Base-by-base conservation (phyloP, 2,797 vertebrate species). In the Anolis apletophallus region DNA sequence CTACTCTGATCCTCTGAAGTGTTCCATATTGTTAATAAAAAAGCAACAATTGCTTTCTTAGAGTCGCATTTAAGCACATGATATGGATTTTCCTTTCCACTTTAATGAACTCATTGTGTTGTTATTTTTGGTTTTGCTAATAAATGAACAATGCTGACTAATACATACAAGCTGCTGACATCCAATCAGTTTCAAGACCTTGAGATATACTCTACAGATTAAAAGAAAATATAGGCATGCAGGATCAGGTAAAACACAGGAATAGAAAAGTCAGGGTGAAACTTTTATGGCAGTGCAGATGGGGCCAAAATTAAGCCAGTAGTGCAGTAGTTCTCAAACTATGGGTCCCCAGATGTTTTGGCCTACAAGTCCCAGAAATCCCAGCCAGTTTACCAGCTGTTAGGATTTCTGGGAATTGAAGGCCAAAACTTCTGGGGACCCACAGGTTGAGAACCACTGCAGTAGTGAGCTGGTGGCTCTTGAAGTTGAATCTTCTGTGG, bases 1-100 rank as follows among this genome's bases (percentile, higher is more conserved):
- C n/a, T 91, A 52, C 13, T 29, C 29, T 80, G 13, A 1, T 8
- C 84, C 80, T 46, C 54, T 59, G 8, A 29, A 32, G 64, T 90
- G 52, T 91, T 91, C 83, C 83, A 77, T 88, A 85, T 80, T 87
- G 81, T 32, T 61, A 0, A 52, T 86, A 76, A 87, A 92, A n/a
- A 8, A 86, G 0, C 55, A 59, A 83, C 16, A 21, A 80, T 87
- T 89, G 88, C 23, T 80, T 54, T 26, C 74, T 81, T 83, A 83
- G 82, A 40, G 23, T 84, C 83, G 86, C n/a, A 82, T 61, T 21
- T 90, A 72, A 88, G 57, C 16, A 77, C n/a, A 81, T 91, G 50
- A 91, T 74, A 88, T 0, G 14, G 40, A 72, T 84, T 54, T 89
- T 87, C 6, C 19, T 89, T 89, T 80, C n/a, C 50, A 77, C 59